Percentiles rank a stretch among this genome's conserved stretches.
phyloP scores from a whole-genome alignment of 2,797 vertebrate species.

The Premnoplex brunnescens region DNA sequence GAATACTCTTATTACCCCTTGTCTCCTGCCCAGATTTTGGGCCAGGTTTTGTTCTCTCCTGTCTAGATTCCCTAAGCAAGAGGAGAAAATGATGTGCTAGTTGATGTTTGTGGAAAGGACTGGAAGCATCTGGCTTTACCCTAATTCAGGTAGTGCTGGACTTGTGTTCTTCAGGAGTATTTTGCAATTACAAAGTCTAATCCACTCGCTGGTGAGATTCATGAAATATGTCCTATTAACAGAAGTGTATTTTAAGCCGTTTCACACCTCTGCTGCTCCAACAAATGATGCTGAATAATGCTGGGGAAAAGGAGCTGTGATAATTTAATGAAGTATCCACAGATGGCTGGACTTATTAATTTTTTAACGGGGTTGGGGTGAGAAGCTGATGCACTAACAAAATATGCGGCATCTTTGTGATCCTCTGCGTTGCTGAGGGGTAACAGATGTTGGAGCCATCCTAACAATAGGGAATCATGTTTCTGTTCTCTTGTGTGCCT shows the following conservation, averaged over 20 bases:
- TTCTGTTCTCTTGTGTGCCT: background rate
- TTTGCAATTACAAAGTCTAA: background rate
- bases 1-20: background rate
- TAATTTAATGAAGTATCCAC: constrained; percentile 57
- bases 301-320: constrained; percentile 22
- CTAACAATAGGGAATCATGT: background rate
- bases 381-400: constrained; percentile 20
- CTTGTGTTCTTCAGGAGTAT: background rate
- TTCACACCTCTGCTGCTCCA: constrained; percentile 48
- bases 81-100: background rate
- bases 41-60: background rate
- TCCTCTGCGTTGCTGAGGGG: background rate
- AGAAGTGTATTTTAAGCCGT: background rate
- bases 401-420: background rate
- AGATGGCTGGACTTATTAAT: constrained; percentile 46
- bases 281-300: constrained; percentile 40
- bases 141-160: background rate
- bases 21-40: background rate
- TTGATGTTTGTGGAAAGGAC: background rate
- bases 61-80: background rate
- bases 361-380: constrained; percentile 28
- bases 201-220: background rate
- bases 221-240: constrained; percentile 8
- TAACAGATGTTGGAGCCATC: constrained; percentile 21
- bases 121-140: background rate